Evolutionary conservation across 2,113 vertebrate species (phyloP).

Genomic region (Eurypyga helias): DNA sequence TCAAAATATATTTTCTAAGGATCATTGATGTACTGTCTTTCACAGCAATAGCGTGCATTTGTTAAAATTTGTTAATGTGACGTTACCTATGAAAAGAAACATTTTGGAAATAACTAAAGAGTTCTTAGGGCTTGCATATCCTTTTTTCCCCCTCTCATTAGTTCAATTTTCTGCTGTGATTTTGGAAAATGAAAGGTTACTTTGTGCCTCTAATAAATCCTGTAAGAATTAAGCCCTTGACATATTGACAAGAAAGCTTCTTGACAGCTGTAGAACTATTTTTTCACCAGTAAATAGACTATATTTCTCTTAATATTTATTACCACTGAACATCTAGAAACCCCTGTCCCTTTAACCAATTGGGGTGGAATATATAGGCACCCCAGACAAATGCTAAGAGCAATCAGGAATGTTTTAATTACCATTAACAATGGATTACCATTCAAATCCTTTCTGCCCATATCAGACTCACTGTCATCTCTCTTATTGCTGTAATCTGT

Average conservation of each 20-base stretch:
- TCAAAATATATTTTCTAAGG: not conserved
- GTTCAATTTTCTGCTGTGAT: not conserved
- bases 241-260: not conserved
- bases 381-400: not conserved
- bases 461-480: not conserved
- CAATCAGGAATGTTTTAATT: not conserved
- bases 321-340: not conserved
- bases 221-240: not conserved
- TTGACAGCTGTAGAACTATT: not conserved
- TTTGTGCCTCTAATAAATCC: not conserved
- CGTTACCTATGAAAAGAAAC: not conserved
- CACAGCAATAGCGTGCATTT: not conserved
- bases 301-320: not conserved
- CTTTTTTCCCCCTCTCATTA: fast-evolving
- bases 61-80: not conserved
- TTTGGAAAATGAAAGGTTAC: not conserved
- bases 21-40: not conserved
- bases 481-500: not conserved
- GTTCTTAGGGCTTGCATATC: not conserved
- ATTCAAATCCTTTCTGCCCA: not conserved
- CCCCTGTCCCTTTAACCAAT: not conserved
- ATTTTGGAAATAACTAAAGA: not conserved
- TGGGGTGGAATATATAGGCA: not conserved
- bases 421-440: not conserved
- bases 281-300: not conserved